A percentile compares a stretch with the other conserved stretches of the same genome.
Evolutionary conservation across 1,140 invertebrate genomes (phyloP).

Genomic region (Pentalonia nigronervosa): DNA sequence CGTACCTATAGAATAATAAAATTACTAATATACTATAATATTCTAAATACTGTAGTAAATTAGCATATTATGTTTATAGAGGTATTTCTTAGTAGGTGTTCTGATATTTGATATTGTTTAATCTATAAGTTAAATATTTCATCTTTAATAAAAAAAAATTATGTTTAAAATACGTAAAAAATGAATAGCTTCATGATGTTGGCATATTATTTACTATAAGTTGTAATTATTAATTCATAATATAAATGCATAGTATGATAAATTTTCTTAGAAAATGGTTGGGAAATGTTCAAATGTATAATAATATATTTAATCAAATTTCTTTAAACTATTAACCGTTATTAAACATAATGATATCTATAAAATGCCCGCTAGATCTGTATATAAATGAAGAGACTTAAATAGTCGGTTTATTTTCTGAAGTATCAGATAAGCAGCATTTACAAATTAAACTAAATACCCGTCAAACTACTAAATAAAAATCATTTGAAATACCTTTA

Average conservation of each 20-base stretch:
- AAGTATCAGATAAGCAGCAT: background rate
- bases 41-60: too few relatives aligned
- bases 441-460: slow-evolving; percentile 14
- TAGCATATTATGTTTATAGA: too few relatives aligned
- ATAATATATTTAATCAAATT: background rate
- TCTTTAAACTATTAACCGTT: background rate
- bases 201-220: background rate
- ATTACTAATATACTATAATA: too few relatives aligned
- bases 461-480: background rate
- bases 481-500: background rate
- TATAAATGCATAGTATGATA: background rate
- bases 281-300: background rate
- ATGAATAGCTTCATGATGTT: background rate
- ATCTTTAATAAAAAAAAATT: background rate
- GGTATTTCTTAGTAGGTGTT: background rate
- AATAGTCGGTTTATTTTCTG: background rate
- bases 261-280: background rate
- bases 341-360: slow-evolving; percentile 12
- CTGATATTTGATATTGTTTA: background rate
- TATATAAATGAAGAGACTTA: slow-evolving; percentile 15
- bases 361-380: background rate
- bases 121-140: background rate
- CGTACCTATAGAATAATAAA: too few relatives aligned
- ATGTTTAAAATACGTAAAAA: background rate
- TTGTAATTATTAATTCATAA: background rate